These are phyloP conservation scores for Centrocercus urophasianus DNA, from an alignment of 2,113 vertebrate species.

Conservation along the genomic window DNA sequence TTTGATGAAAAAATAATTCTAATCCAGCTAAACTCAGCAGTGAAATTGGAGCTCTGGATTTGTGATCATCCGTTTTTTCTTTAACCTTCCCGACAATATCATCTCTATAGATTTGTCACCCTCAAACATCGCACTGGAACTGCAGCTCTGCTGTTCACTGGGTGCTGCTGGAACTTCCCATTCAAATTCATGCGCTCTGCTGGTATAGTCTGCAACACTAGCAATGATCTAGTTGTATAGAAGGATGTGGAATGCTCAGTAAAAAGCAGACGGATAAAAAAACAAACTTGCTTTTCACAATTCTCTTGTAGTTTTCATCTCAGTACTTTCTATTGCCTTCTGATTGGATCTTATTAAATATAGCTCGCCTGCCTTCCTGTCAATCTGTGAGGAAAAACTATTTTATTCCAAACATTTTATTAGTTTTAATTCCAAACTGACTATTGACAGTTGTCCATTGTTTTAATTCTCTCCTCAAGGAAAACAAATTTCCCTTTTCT, in stretches of 20 bases:
- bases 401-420: neutral
- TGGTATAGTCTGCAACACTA: neutral
- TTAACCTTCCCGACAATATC: neutral
- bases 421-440: neutral
- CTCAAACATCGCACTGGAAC: neutral
- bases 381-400: neutral
- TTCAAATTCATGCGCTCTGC: neutral
- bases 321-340: neutral
- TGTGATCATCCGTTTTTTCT: neutral
- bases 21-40: neutral
- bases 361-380: neutral
- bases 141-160: neutral
- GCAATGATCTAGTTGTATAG: neutral
- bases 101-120: neutral
- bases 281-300: neutral
- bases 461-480: neutral
- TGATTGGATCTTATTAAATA: neutral
- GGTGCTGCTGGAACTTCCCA: neutral
- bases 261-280: neutral
- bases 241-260: neutral
- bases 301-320: neutral
- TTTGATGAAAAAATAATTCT: neutral
- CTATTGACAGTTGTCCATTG: neutral
- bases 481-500: neutral
- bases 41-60: neutral